A percentile compares a stretch with the other conserved stretches of the same genome.
phyloP scores from a whole-genome alignment of 2,113 vertebrate species.

The Rhinogobius similis region DNA sequence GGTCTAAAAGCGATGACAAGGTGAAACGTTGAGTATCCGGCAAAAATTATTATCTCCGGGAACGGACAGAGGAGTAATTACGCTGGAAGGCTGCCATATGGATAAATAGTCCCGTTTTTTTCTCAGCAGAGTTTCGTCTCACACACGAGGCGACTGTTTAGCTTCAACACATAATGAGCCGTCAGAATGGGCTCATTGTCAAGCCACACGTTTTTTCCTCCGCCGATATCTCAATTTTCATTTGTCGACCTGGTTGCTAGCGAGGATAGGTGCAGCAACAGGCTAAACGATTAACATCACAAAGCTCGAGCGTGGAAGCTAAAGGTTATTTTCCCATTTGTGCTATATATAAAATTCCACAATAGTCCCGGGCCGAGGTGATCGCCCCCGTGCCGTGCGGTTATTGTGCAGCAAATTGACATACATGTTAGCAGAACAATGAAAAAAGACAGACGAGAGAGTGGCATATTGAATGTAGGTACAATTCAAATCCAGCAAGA shows the following conservation, averaged over 20 bases:
- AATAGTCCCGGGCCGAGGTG: slow-evolving; percentile 44
- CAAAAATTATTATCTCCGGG: slow-evolving; percentile 50
- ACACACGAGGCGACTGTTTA: slow-evolving; percentile 25
- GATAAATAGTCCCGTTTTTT: slow-evolving; percentile 54
- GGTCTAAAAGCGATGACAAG: slow-evolving; percentile 48
- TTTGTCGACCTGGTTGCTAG: slow-evolving; percentile 6
- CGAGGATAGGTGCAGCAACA: slow-evolving; percentile 22
- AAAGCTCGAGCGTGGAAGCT: slow-evolving; percentile 25
- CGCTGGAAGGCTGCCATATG: slow-evolving; percentile 54
- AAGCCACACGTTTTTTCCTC: slow-evolving; percentile 34
- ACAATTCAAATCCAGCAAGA: slow-evolving; percentile 64
- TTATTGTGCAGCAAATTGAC: slow-evolving; percentile 59
- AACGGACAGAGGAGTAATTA: slow-evolving; percentile 56
- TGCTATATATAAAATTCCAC: slow-evolving; percentile 15
- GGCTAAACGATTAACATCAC: slow-evolving; percentile 34
- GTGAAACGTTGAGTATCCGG: slow-evolving; percentile 58
- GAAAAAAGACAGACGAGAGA: slow-evolving; percentile 51
- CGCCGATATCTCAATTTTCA: slow-evolving; percentile 53
- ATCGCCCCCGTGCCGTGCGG: slow-evolving; percentile 33
- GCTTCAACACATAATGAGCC: slow-evolving; percentile 47
- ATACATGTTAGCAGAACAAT: slow-evolving; percentile 63
- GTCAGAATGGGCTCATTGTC: slow-evolving; percentile 44
- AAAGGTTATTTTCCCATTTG: slow-evolving; percentile 35
- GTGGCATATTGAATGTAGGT: slow-evolving; percentile 55
- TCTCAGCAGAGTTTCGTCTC: slow-evolving; percentile 30